phyloP scores from a whole-genome alignment of 2,888 invertebrate genomes.

The Alcis repandata region DNA sequence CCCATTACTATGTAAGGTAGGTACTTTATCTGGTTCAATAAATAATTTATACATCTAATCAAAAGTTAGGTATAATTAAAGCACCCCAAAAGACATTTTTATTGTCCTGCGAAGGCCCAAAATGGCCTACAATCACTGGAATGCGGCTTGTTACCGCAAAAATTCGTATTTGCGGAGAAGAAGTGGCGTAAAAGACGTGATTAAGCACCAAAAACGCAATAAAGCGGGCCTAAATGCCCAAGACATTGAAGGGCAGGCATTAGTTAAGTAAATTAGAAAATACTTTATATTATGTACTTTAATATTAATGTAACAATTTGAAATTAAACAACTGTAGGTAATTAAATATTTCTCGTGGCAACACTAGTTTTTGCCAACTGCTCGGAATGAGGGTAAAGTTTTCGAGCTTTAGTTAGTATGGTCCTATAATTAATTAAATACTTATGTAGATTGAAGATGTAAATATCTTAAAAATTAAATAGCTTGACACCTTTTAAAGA shows the following conservation, averaged over 20 bases:
- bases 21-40: too few relatives aligned
- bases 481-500: too few relatives aligned
- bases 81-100: slow-evolving; percentile 11
- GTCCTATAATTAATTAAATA: too few relatives aligned
- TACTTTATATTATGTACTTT: not conserved
- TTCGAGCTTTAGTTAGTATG: too few relatives aligned
- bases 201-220: slow-evolving; percentile 43
- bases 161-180: slow-evolving; percentile 34
- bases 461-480: too few relatives aligned
- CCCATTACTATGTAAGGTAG: too few relatives aligned
- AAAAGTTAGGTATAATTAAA: slow-evolving; percentile 8
- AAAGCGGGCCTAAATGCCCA: slow-evolving; percentile 40
- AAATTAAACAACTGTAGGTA: too few relatives aligned
- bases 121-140: slow-evolving; percentile 38
- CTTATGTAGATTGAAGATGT: too few relatives aligned
- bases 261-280: slow-evolving; percentile 17
- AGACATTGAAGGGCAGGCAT: slow-evolving; percentile 25
- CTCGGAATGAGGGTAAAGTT: too few relatives aligned
- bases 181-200: slow-evolving; percentile 42
- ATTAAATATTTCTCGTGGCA: too few relatives aligned
- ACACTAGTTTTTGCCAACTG: too few relatives aligned
- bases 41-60: not conserved
- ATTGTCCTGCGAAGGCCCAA: slow-evolving; percentile 8
- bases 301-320: too few relatives aligned
- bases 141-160: slow-evolving; percentile 40